A percentile compares a stretch with the other conserved stretches of the same genome.
phyloP scores from a whole-genome alignment of 2,113 vertebrate genomes.

The Pyxicephalus adspersus region DNA sequence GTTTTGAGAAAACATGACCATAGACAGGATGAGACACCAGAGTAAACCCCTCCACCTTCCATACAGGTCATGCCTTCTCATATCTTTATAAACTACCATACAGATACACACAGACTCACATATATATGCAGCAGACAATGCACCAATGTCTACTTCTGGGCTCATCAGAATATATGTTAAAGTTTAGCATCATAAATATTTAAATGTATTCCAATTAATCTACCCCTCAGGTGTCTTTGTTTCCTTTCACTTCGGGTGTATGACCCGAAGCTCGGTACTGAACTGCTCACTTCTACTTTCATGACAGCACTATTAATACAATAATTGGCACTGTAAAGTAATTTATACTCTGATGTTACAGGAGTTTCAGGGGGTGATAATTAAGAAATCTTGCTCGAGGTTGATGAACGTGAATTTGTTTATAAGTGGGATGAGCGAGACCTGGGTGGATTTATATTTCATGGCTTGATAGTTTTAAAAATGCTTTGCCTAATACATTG shows the following conservation, averaged over 20 bases:
- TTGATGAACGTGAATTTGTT: not conserved
- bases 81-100: no score
- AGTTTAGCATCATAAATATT: constrained; percentile 36
- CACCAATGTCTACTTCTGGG: not conserved
- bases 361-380: not conserved
- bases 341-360: not conserved
- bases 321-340: constrained; percentile 5
- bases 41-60: no score
- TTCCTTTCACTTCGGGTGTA: constrained; percentile 25
- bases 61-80: no score
- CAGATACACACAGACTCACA: no score
- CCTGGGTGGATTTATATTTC: no score
- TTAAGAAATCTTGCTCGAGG: not conserved
- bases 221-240: constrained; percentile 12
- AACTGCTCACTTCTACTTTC: constrained; percentile 17
- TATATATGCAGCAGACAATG: not conserved
- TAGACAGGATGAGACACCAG: no score
- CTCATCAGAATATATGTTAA: constrained; percentile 24
- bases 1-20: no score
- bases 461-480: no score
- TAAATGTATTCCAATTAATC: constrained; percentile 41
- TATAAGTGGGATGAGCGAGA: not conserved
- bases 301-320: not conserved
- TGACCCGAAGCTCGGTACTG: constrained; percentile 1
- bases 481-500: no score